Percentiles rank a stretch among this genome's conserved stretches.
These are phyloP conservation scores for Promerops cafer DNA, from an alignment of 2,113 vertebrate genomes.

Conservation along the genomic window DNA sequence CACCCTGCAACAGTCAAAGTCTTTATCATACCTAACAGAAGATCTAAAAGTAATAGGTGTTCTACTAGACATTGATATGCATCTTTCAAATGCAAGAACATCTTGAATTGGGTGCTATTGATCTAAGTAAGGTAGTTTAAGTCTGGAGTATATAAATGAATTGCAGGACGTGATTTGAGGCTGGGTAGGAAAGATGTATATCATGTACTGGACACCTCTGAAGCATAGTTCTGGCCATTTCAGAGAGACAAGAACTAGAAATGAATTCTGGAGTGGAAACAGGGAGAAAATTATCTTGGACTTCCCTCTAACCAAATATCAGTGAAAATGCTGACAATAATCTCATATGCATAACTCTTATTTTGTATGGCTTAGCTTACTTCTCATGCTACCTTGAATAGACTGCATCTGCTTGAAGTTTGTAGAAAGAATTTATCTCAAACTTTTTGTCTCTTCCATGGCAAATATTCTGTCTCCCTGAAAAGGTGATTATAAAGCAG, in stretches of 20 bases:
- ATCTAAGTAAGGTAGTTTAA: background rate
- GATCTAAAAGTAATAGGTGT: background rate
- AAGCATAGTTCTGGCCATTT: background rate
- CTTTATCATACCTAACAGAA: background rate
- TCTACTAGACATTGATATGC: background rate
- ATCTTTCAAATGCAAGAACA: background rate
- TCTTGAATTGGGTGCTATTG: background rate
- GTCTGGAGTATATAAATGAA: background rate
- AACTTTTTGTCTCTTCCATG: background rate
- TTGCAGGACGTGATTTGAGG: background rate
- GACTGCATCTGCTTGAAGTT: background rate
- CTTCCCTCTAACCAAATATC: background rate
- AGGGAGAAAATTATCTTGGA: background rate
- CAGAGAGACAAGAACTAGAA: background rate
- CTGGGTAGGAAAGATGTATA: background rate
- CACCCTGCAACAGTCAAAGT: accelerated
- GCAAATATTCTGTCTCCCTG: background rate
- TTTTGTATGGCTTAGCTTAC: background rate
- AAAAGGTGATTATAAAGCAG: background rate
- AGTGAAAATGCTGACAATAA: background rate
- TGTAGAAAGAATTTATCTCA: background rate
- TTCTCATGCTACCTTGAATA: background rate
- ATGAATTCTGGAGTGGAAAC: background rate
- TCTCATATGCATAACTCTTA: background rate
- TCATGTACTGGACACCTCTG: background rate